Evolutionary conservation across 2,113 vertebrate genomes (phyloP).

Genomic region (Pogona vitticeps): DNA sequence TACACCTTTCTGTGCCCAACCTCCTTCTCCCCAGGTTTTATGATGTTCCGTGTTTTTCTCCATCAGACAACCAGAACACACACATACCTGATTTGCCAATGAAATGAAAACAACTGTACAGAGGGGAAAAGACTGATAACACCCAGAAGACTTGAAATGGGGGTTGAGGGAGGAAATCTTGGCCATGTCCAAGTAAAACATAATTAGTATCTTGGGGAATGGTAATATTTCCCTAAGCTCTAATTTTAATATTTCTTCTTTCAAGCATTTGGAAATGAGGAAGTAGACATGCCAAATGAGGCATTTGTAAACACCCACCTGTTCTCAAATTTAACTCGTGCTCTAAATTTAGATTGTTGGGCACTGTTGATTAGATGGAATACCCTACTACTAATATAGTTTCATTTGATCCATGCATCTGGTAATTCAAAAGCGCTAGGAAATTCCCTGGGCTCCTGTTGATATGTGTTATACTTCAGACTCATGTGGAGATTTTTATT

Average conservation of each 20-base stretch:
- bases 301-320: not conserved
- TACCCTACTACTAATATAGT: not conserved
- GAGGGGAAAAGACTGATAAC: no score
- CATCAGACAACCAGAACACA: not conserved
- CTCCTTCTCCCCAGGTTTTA: not conserved
- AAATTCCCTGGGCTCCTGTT: not conserved
- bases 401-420: slow-evolving; percentile 21
- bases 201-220: slow-evolving; percentile 25
- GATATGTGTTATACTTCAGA: not conserved
- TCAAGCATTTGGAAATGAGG: slow-evolving; percentile 27
- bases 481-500: slow-evolving; percentile 16
- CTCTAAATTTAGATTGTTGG: slow-evolving; percentile 12
- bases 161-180: not conserved
- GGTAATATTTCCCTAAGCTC: not conserved
- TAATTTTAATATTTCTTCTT: slow-evolving; percentile 16
- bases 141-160: slow-evolving; percentile 4
- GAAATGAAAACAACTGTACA: not conserved
- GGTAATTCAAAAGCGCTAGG: not conserved
- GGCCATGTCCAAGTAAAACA: slow-evolving; percentile 1
- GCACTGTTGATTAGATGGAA: slow-evolving; percentile 8
- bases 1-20: not conserved
- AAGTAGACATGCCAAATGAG: slow-evolving; percentile 6
- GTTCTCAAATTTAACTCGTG: not conserved
- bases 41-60: slow-evolving; percentile 28
- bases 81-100: not conserved